Evolutionary conservation across 2,113 vertebrate genomes (phyloP), one percentile per base, ranked within the genome.

Genomic region (Stigmatopora nigra): DNA sequence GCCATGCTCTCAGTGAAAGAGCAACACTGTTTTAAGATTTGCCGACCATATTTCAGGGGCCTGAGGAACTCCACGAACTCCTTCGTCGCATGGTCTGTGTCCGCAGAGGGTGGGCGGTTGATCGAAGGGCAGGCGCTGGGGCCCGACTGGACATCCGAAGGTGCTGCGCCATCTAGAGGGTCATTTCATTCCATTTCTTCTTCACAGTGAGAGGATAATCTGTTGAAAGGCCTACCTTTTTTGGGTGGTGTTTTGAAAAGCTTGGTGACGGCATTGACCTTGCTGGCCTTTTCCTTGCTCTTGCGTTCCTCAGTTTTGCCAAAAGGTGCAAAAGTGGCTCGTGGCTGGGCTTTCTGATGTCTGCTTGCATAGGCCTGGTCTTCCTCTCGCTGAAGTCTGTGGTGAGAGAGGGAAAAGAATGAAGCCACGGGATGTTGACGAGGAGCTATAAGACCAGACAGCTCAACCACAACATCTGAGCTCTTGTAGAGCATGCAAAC

Each of bases 41-140:
- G 95, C 66, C 92, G 92, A 61, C 95, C 95, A 16, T 90, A 88
- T 74, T 93, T 98, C 70, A 93, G 90, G 0, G 92, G 88, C 88
- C 94, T 98, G 63, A 99, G 93, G 79, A 98, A 99, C 53, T 98
- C 93, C 48, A 94, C 90, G 82, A 99, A 98, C 63, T 96, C 93
- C 77, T 89, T 91, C 4, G 95, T 94, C 0, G 91, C 92, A 14
- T 88, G 80, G 52, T 98, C 95, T 0, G 90, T 91, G 78, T 95
- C 95, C 0, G 91, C 60, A 75, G 91, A 90, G 48, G 90, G 80
- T 72, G 93, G 93, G 44, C 91, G 90, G 82, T 88, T 90, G 68
- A 92, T 75, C 15, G 93, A 91, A 66, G 94, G 91, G 79, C 93
- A 92, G 67, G 93, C 88, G 47, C 82, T 81, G 7, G 92, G 89